Evolutionary conservation across 2,797 vertebrate genomes (phyloP), one percentile per base, ranked within the genome.

Genomic region (Sebastes vulpes): DNA sequence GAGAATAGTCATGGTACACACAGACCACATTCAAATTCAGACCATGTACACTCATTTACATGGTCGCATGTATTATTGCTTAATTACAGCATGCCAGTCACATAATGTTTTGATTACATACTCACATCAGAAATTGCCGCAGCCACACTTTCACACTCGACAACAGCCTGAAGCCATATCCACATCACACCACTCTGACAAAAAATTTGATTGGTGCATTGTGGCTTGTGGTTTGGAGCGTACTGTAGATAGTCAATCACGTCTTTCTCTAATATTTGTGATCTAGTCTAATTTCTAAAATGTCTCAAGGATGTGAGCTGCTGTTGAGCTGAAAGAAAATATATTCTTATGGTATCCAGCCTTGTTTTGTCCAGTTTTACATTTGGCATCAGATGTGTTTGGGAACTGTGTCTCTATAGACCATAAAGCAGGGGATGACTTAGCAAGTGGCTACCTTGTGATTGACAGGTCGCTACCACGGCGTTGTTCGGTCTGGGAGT

Each of bases 51-150:
- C 46, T 83, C 69, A 75, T 72, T 80, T 77, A 65, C 56, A 61
- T 58, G 35, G 26, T 59, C 42, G 65, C 16, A n/a, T 58, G 46
- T 81, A 68, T 81, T 78, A 67, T 72, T 74, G 60, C 25, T 72
- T 89, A 82, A 89, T 89, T 80, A 82, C 63, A 79, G 67, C 60
- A 78, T 84, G 67, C 79, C 65, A 82, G 69, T 84, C 79, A 89
- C 75, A 87, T 81, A 72, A 76, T 84, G 73, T 82, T 76, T 70
- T 80, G 77, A 83, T 87, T 82, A 64, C 69, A 79, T 53, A 60
- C 66, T 74, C 73, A 53, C 65, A 82, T 69, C 64, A 78, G 54
- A 85, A 82, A 83, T 53, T 72, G 65, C 68, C 9, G 58, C 79
- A 58, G 79, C 74, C 50, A 46, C 29, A 67, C 68, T 83, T 63